Base-by-base conservation (phyloP, 1,140 invertebrate genomes). In the Cryptotermes secundus region DNA sequence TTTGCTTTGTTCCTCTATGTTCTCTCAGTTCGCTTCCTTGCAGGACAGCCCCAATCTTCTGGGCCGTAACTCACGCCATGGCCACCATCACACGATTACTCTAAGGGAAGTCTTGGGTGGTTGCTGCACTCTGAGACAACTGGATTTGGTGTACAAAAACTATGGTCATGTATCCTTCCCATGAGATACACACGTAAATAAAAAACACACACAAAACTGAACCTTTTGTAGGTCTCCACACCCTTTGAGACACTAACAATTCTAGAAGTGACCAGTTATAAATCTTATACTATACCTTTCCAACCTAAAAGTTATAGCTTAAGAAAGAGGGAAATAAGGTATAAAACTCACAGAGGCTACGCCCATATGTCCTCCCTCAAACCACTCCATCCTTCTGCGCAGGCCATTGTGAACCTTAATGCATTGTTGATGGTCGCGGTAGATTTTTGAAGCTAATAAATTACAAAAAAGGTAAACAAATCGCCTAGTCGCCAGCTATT, bases 401-500 rank as follows among this genome's bases (percentile, higher is more conserved):
- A 49, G 16, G 45, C 22, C 45, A 49, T 19, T 49, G 14, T 49
- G 26, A n/a, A n/a, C 59, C n/a, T 31, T 31, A 72, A 72, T 31
- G 16, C 59, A 3, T 31, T 72, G 59, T 10, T 31, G 59, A 72
- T 72, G 59, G 59, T 72, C 26, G 26, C 26, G 0, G n/a, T 31
- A 72, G 59, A 72, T 72, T 72, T 72, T 72, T 26, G 59, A 72
- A 72, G 59, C 59, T 31, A 10, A 72, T 72, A 72, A 72, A 72
- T 72, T 72, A 72, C n/a, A 72, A 26, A 38, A 72, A 72, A 72
- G n/a, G 26, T 31, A 31, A 72, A 72, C 59, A 72, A 31, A 72
- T 72, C 26, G 26, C 59, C 59, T 14, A 72, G 59, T 72, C 26
- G 26, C 59, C 3, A 6, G 10, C n/a, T 72, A 72, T 26, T 14